Evolutionary conservation across 1,140 invertebrate genomes (phyloP).

Genomic region (Diabrotica undecimpunctata): DNA sequence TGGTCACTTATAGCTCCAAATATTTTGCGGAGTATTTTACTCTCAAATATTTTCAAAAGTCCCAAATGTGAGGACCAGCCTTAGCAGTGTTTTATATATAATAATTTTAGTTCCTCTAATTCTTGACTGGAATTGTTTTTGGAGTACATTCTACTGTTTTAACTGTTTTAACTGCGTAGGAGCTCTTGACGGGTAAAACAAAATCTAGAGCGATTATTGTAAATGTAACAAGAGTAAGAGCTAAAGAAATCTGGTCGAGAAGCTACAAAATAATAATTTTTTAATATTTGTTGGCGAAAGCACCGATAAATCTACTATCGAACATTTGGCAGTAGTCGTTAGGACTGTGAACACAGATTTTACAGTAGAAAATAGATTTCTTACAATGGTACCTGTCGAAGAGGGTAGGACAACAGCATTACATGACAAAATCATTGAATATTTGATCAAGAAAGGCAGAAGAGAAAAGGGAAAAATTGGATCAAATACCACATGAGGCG

Average conservation of each 20-base stretch:
- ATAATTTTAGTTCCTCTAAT: too few relatives aligned
- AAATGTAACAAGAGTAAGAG: conserved; percentile 11
- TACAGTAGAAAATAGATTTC: conserved; percentile 1
- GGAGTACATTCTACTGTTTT: too few relatives aligned
- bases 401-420: conserved; percentile 5
- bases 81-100: too few relatives aligned
- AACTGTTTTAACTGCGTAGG: conserved; percentile 10
- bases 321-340: neutral
- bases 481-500: too few relatives aligned
- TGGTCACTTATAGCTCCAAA: too few relatives aligned
- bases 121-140: too few relatives aligned
- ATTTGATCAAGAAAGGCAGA: too few relatives aligned
- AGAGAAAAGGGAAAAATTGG: too few relatives aligned
- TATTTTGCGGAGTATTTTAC: too few relatives aligned
- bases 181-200: neutral
- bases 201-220: neutral
- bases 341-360: conserved; percentile 1
- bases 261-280: conserved; percentile 39
- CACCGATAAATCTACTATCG: conserved; percentile 33
- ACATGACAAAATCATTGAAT: too few relatives aligned
- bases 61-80: too few relatives aligned
- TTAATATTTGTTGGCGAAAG: conserved; percentile 45
- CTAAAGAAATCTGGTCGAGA: conserved; percentile 25
- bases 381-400: neutral
- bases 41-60: too few relatives aligned